Percentiles rank a stretch among this genome's conserved stretches.
These are phyloP conservation scores for Caenorhabditis brenneri DNA, from an alignment of 1,140 invertebrate species.

Conservation along the genomic window DNA sequence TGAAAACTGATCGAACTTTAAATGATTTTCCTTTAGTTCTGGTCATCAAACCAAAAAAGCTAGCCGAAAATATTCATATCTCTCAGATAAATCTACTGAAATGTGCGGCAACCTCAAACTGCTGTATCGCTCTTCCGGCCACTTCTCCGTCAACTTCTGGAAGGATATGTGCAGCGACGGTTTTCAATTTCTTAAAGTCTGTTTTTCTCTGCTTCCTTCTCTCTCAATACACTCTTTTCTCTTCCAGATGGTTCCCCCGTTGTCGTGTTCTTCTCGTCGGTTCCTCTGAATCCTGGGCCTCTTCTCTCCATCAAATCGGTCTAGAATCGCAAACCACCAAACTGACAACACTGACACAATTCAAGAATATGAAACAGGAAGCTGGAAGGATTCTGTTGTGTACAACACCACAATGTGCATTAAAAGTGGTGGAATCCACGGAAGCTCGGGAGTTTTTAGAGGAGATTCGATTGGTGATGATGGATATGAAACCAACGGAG, in stretches of 20 bases:
- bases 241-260: slow-evolving; percentile 27
- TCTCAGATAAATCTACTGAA: slow-evolving; percentile 12
- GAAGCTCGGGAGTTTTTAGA: background rate
- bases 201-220: background rate
- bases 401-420: background rate
- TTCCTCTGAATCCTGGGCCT: background rate
- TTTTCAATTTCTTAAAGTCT: slow-evolving; percentile 25
- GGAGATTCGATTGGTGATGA: background rate
- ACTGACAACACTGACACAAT: background rate
- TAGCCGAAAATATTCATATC: background rate
- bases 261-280: background rate
- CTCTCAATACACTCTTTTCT: no score
- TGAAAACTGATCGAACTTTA: no score
- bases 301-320: background rate
- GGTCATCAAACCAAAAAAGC: no score
- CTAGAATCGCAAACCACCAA: background rate
- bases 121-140: background rate
- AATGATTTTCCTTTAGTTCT: no score
- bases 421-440: background rate
- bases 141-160: background rate
- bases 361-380: slow-evolving; percentile 22
- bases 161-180: background rate
- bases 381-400: background rate
- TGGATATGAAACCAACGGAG: background rate
- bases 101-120: background rate